A percentile compares a stretch with the other conserved stretches of the same genome.
These are phyloP conservation scores for Calypte anna DNA, from an alignment of 2,113 vertebrate genomes.

Conservation along the genomic window DNA sequence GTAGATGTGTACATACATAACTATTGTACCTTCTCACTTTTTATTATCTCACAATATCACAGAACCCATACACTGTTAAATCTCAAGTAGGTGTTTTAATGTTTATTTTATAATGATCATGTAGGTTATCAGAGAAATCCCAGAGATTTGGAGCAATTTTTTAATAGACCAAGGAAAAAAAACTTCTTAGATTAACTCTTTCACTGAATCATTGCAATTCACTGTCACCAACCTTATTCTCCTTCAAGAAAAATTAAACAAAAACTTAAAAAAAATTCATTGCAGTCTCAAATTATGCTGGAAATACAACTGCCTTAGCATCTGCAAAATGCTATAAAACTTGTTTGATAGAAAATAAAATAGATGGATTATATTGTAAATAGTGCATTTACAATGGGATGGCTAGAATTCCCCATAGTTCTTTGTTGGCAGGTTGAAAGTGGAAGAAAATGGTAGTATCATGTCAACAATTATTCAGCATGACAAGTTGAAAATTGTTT, in stretches of 20 bases:
- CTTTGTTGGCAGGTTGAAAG: slow-evolving; percentile 13
- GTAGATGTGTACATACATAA: not conserved
- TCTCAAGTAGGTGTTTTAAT: not conserved
- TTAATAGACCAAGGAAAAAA: not conserved
- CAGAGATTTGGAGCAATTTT: not conserved
- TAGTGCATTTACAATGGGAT: slow-evolving; percentile 17
- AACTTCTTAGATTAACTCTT: not conserved
- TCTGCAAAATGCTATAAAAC: not conserved
- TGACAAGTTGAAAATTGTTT: slow-evolving; percentile 37
- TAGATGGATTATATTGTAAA: slow-evolving; percentile 7
- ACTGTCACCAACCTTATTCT: not conserved
- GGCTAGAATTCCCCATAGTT: slow-evolving; percentile 22
- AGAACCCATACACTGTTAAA: not conserved
- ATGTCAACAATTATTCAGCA: slow-evolving; percentile 52
- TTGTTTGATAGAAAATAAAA: slow-evolving; percentile 23
- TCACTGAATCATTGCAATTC: not conserved
- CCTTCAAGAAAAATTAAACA: not conserved
- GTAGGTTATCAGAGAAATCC: not conserved
- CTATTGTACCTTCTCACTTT: not conserved
- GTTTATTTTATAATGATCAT: not conserved
- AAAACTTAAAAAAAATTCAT: not conserved
- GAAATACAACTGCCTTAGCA: not conserved
- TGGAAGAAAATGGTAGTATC: slow-evolving; percentile 27
- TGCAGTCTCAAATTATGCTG: not conserved
- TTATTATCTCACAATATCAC: not conserved